Base-by-base conservation (phyloP, 2,113 vertebrate species). In the Cichladusa arquata region DNA sequence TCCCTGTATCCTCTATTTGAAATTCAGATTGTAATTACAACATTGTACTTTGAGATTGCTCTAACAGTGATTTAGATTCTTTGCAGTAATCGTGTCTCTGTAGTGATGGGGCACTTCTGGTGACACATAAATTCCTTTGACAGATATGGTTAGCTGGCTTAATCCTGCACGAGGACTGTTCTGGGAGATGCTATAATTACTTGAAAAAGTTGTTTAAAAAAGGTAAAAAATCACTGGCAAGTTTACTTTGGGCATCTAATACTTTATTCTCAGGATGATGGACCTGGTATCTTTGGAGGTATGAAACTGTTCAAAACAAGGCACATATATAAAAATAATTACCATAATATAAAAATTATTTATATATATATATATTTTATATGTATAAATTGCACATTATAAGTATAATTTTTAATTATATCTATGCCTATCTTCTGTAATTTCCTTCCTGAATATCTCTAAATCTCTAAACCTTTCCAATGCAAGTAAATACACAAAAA, bases 21-120 rank as follows among this genome's bases (percentile, higher is more conserved):
- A 95, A 91, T 94, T 90, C 74, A 93, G 80, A 90, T 93, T 80
- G 54, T 58, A 94, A 92, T 96, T 94, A 80, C 81, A 73, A 50
- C 72, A 73, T 54, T 90, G 81, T 88, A 42, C 38, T 92, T 86
- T 7, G 72, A 86, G 48, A 48, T 91, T 81, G 45, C 72, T 79
- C 47, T 86, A 93, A 71, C 50, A 19, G 70, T 88, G 86, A 96
- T 96, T 91, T 90, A 92, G 92, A 9, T 36, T 86, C 61, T 74
- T 91, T 19, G 47, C 38, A n/a, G 66, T 73, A 80, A 61, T 93
- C 5, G 2, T 81, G 82, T 33, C 65, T 87, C 40, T 67, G 5
- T 60, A n/a, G 56, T 87, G 70, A 50, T 0, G 2, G 61, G 60
- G 64, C 88, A 15, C 36, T 85, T 15, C 69, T 74, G 61, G 44